These are phyloP conservation scores for Dicrostonyx torquatus DNA, from an alignment of 2,797 vertebrate genomes.

Conservation along the genomic window DNA sequence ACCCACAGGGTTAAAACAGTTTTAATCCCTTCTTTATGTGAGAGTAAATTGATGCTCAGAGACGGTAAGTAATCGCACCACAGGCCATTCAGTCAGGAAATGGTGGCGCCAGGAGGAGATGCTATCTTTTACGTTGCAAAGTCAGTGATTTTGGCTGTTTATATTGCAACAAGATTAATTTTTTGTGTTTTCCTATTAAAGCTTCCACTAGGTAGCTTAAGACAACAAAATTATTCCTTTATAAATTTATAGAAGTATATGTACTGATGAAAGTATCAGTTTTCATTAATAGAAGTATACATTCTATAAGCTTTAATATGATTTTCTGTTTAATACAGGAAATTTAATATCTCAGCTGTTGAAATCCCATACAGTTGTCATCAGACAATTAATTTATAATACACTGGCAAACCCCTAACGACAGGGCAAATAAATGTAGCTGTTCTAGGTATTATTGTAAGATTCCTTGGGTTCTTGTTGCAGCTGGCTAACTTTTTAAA, in stretches of 20 bases:
- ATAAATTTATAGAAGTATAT: not conserved
- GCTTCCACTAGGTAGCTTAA: not conserved
- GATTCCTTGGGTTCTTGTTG: not conserved
- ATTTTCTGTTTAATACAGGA: conserved; percentile 26
- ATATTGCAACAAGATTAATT: not conserved
- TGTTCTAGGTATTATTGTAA: not conserved
- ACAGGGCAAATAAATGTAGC: not conserved
- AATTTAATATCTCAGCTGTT: not conserved
- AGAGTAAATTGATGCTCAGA: conserved; percentile 6
- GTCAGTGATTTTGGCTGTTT: not conserved
- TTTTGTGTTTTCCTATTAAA: not conserved
- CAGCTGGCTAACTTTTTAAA: not conserved
- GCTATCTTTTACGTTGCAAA: not conserved
- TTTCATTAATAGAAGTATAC: conserved; percentile 23
- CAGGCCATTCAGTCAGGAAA: not conserved
- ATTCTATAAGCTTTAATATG: conserved; percentile 1
- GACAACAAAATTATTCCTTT: not conserved
- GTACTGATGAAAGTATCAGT: not conserved
- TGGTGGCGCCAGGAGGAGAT: not conserved
- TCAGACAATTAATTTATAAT: not conserved
- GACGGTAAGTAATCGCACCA: not conserved
- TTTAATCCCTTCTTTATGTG: conserved; percentile 9
- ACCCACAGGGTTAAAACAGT: not conserved
- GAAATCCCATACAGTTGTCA: conserved; percentile 5
- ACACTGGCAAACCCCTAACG: not conserved